Percentiles rank a stretch among this genome's conserved stretches.
Conservation (phyloP, 35 echinoderm and acorn worm genomes). For the Chiridota heheva region DNA sequence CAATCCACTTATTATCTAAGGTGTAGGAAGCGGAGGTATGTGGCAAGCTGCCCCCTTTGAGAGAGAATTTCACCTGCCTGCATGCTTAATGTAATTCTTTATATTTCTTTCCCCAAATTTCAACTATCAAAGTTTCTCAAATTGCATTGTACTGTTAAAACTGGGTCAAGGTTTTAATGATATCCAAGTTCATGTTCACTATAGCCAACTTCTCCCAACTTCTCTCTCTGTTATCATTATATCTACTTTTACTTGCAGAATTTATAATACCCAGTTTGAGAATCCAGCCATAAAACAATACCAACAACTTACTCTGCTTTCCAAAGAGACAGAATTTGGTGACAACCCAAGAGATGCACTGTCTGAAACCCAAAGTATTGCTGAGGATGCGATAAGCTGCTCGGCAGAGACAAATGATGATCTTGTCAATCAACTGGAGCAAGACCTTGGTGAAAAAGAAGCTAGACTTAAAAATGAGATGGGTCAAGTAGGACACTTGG, state of each 20-base stretch:
- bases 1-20: no score
- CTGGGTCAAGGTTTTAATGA: no score
- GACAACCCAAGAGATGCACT: not conserved
- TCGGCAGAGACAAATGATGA: slow-evolving; percentile 12
- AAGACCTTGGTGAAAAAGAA: not conserved
- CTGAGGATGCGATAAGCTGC: not conserved
- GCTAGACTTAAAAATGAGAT: slow-evolving; percentile 35
- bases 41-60: no score
- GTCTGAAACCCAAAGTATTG: not conserved
- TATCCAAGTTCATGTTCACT: no score
- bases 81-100: no score
- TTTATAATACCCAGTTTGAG: slow-evolving; percentile 31
- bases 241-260: not conserved
- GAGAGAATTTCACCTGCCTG: no score
- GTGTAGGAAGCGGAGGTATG: no score
- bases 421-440: slow-evolving; percentile 4
- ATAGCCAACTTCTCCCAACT: not conserved
- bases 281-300: slow-evolving; percentile 38
- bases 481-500: slow-evolving; percentile 56
- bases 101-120: no score
- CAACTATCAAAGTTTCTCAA: no score
- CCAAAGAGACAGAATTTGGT: not conserved
- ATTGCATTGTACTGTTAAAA: no score
- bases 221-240: not conserved
- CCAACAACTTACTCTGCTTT: slow-evolving; percentile 23